phyloP scores from a whole-genome alignment of 1,140 invertebrate genomes.

The Elysia chlorotica region DNA sequence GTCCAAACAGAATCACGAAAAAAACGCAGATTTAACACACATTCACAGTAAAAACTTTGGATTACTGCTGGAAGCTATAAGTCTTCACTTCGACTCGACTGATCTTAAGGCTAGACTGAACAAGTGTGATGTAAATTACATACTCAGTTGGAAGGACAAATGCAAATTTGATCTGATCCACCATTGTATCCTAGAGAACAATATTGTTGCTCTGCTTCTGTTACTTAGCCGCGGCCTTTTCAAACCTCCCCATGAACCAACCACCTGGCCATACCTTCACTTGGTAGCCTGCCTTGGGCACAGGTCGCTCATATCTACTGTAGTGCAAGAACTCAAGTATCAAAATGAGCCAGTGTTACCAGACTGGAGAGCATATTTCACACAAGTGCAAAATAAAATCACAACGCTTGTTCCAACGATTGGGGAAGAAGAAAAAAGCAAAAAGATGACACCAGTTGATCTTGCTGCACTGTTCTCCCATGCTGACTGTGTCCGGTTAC shows the following conservation, averaged over 20 bases:
- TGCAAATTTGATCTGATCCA: conserved; percentile 43
- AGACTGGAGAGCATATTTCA: conserved; percentile 20
- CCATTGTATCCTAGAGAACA: conserved; percentile 46
- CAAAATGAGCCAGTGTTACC: conserved; percentile 33
- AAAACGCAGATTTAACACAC: too few relatives aligned
- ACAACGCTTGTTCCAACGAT: not conserved
- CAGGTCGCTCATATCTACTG: conserved; percentile 35
- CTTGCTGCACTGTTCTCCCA: conserved; percentile 42
- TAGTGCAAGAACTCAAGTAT: conserved; percentile 43
- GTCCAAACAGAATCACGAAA: too few relatives aligned
- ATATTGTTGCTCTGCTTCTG: conserved; percentile 37
- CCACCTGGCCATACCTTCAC: conserved; percentile 40
- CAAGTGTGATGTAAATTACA: conserved; percentile 20
- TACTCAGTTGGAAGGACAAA: conserved; percentile 34
- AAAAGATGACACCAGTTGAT: conserved; percentile 36
- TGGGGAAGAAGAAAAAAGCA: not conserved
- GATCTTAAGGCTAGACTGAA: conserved; percentile 20
- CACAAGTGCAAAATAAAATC: conserved; percentile 15
- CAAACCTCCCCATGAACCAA: conserved; percentile 46
- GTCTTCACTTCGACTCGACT: conserved; percentile 24
- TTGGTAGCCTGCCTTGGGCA: conserved; percentile 40
- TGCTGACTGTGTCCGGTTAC: conserved; percentile 37
- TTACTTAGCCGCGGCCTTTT: conserved; percentile 45
- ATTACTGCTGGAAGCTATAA: conserved; percentile 22
- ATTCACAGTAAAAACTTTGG: not conserved